Conservation (phyloP, 2,113 vertebrate species). For the Neogale vison region DNA sequence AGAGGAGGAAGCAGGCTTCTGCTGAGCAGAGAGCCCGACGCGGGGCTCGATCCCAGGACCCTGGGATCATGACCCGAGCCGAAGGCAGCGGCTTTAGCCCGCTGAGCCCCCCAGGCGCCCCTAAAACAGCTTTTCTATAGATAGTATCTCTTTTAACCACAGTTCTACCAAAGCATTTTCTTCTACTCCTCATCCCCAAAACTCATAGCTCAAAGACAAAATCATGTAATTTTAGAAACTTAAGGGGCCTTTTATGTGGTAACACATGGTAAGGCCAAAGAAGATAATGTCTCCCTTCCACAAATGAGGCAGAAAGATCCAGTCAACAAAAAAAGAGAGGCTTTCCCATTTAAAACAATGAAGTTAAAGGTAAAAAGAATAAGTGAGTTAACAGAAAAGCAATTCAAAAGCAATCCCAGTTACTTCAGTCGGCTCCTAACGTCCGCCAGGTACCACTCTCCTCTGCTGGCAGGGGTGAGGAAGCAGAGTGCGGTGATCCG, state of each 20-base stretch:
- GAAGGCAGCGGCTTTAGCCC: too few relatives aligned
- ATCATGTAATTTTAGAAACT: neutral
- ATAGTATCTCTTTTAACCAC: neutral
- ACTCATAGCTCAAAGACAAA: neutral
- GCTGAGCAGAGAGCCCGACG: too few relatives aligned
- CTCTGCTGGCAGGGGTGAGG: neutral
- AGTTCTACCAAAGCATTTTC: neutral
- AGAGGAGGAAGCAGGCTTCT: too few relatives aligned
- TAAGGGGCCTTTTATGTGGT: neutral
- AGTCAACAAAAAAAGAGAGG: neutral
- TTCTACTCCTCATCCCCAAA: neutral
- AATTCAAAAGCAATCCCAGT: slow-evolving; percentile 7
- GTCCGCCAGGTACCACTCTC: neutral
- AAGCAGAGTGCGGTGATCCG: neutral
- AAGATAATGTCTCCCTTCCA: slow-evolving; percentile 14
- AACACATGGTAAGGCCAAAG: slow-evolving; percentile 6
- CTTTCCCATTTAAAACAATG: neutral
- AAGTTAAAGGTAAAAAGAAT: neutral
- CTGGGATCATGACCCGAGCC: too few relatives aligned
- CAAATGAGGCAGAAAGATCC: slow-evolving; percentile 23
- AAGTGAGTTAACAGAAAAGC: neutral
- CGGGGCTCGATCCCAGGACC: too few relatives aligned
- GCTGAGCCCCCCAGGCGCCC: too few relatives aligned
- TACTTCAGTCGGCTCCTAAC: neutral
- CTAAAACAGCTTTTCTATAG: neutral